Evolutionary conservation across 2,888 invertebrate genomes (phyloP).

Genomic region (Syrphus vitripennis): DNA sequence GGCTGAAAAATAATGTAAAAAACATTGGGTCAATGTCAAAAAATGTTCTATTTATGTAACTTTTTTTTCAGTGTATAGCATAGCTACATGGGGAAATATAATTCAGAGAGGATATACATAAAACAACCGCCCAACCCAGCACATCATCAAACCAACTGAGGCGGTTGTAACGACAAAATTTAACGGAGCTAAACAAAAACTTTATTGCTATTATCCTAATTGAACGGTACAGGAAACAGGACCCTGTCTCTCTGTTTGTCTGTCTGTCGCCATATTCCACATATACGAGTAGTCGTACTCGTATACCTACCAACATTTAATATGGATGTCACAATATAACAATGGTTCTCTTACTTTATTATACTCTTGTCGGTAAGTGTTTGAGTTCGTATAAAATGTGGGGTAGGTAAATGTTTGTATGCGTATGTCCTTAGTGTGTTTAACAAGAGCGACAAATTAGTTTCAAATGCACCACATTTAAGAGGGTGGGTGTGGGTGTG

Average conservation of each 20-base stretch:
- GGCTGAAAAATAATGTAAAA: no score
- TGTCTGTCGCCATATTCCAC: conserved; percentile 25
- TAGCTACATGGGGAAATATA: not conserved
- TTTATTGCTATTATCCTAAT: conserved; percentile 72
- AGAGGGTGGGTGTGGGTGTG: not conserved
- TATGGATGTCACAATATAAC: conserved; percentile 32
- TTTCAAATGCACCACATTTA: conserved; percentile 60
- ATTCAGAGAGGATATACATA: not conserved
- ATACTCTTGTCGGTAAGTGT: not conserved
- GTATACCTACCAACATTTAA: not conserved
- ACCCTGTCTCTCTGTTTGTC: no score
- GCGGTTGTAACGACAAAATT: conserved; percentile 64
- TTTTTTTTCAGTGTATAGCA: no score
- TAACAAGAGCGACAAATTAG: conserved; percentile 70
- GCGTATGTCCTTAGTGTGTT: conserved; percentile 46
- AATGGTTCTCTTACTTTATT: conserved; percentile 47
- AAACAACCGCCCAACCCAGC: conserved; percentile 12
- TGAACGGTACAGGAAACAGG: conserved; percentile 68
- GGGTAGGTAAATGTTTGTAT: not conserved
- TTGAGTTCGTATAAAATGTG: no score
- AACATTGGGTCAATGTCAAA: no score
- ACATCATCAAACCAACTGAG: conserved; percentile 62
- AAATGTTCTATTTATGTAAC: no score
- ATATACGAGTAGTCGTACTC: not conserved
- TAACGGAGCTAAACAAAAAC: conserved; percentile 70